phyloP scores from a whole-genome alignment of 2,113 vertebrate genomes.

The Leptodactylus fuscus region DNA sequence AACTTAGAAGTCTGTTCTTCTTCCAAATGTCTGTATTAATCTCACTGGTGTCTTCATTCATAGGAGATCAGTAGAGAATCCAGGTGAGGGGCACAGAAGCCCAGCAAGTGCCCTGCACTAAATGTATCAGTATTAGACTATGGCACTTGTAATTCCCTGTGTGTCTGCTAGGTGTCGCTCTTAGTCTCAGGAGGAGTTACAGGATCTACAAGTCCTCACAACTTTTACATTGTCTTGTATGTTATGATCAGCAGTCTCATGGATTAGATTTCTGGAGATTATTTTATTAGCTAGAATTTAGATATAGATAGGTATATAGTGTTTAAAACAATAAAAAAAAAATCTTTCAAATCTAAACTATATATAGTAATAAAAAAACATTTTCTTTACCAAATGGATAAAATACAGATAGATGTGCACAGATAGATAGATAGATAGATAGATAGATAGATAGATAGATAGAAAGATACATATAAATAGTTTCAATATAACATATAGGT shows the following conservation, averaged over 20 bases:
- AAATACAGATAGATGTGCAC: no score
- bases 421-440: no score
- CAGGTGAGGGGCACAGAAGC: constrained; percentile 59
- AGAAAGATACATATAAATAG: no score
- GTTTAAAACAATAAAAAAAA: no score
- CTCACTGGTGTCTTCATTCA: background rate
- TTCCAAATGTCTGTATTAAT: constrained; percentile 10
- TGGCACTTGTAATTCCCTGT: constrained; percentile 77
- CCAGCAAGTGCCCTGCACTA: constrained; percentile 13
- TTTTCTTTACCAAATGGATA: no score
- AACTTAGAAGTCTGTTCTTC: constrained; percentile 31
- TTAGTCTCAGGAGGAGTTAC: constrained; percentile 76
- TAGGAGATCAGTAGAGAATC: background rate
- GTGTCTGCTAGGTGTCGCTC: constrained; percentile 97
- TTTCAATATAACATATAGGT: no score
- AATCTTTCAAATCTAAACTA: no score
- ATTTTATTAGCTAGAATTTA: background rate
- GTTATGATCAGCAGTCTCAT: background rate
- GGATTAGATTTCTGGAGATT: no score
- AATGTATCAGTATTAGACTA: constrained; percentile 33
- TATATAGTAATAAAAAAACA: no score
- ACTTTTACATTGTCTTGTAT: background rate
- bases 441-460: no score
- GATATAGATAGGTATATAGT: background rate
- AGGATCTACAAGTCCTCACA: background rate